Conservation (phyloP, 2,888 invertebrate species). For the Hydropsyche betteni region DNA sequence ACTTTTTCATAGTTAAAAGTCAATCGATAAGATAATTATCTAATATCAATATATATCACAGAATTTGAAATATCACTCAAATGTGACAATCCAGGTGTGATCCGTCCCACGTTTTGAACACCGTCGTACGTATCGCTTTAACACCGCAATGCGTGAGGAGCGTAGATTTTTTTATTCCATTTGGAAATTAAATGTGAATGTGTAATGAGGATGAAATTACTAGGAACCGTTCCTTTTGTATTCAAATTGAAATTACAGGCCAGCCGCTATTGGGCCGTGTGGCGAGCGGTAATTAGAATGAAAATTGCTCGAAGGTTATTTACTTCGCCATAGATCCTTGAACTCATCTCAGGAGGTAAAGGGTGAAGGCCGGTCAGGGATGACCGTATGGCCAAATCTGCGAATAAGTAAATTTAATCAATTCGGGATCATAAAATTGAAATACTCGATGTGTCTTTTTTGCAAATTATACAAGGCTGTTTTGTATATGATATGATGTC, state of each 20-base stretch:
- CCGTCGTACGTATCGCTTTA: conserved; percentile 13
- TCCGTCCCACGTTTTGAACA: conserved; percentile 21
- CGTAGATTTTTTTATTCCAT: conserved; percentile 30
- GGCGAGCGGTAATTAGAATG: conserved; percentile 40
- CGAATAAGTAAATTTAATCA: no score
- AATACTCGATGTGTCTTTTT: no score
- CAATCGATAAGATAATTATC: no score
- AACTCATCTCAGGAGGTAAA: conserved; percentile 15
- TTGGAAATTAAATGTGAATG: conserved; percentile 46
- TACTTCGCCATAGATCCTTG: conserved; percentile 31
- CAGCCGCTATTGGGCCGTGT: conserved; percentile 35
- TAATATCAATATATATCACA: no score
- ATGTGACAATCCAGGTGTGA: neutral
- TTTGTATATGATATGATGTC: no score
- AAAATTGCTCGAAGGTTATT: conserved; percentile 38
- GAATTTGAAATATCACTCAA: no score
- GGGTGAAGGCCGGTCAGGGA: conserved; percentile 31
- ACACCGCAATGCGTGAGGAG: conserved; percentile 36
- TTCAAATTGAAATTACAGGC: conserved; percentile 42
- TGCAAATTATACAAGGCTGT: no score
- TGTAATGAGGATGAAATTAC: conserved; percentile 48
- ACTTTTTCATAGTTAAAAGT: no score
- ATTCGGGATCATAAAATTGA: no score
- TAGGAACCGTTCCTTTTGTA: conserved; percentile 47
- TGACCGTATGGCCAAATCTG: neutral